phyloP scores from a whole-genome alignment of 2,888 invertebrate species.

The Lasiommata megera region DNA sequence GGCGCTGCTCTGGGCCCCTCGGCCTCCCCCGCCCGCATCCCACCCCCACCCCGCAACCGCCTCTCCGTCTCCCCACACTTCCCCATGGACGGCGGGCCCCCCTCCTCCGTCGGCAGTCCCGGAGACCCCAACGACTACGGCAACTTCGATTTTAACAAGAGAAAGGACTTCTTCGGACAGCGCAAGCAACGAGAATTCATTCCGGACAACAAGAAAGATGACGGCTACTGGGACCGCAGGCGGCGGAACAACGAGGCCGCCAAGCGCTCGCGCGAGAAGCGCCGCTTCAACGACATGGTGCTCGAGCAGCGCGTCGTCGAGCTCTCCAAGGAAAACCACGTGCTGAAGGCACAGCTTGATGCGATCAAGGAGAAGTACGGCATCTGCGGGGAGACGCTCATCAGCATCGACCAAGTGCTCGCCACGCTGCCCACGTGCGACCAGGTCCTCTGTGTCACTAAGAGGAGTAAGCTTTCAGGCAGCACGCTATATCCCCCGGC shows the following conservation, averaged over 20 bases:
- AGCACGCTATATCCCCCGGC: conserved; percentile 80
- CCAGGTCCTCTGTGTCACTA: conserved; percentile 91
- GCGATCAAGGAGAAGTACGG: conserved; percentile 97
- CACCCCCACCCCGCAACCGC: conserved; percentile 60
- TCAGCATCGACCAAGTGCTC: conserved; percentile 93
- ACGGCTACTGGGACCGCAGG: conserved; percentile 98
- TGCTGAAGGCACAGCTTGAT: conserved; percentile 94
- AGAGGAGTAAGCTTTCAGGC: conserved; percentile 82
- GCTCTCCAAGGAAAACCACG: conserved; percentile 96
- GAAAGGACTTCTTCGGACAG: conserved; percentile 93
- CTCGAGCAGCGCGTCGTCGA: conserved; percentile 96
- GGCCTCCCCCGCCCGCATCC: conserved; percentile 58
- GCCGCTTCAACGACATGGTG: conserved; percentile 97
- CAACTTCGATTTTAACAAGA: conserved; percentile 84
- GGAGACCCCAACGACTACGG: conserved; percentile 60
- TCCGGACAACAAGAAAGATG: conserved; percentile 97
- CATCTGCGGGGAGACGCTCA: conserved; percentile 91
- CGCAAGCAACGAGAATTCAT: conserved; percentile 98
- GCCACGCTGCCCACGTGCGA: conserved; percentile 92
- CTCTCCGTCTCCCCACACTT: conserved; percentile 70
- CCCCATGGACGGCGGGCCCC: conserved; percentile 67
- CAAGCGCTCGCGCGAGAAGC: conserved; percentile 96
- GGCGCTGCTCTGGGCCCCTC: conserved; percentile 65
- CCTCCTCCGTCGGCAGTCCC: conserved; percentile 49
- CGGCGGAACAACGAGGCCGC: conserved; percentile 98